phyloP scores from a whole-genome alignment of 2,113 vertebrate genomes.

The Neotragus pygmaeus region DNA sequence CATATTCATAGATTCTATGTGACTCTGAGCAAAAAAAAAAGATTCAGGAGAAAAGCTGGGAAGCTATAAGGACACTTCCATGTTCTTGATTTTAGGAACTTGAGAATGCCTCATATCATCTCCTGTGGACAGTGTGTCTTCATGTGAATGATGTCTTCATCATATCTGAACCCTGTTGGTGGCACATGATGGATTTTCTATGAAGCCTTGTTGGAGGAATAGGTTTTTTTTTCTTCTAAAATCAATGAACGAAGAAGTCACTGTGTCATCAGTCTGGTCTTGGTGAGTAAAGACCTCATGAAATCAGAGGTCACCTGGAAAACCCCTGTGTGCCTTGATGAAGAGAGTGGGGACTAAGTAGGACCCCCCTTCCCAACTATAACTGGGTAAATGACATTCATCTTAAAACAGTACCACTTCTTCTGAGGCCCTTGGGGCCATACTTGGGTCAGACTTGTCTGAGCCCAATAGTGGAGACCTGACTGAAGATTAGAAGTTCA shows the following conservation, averaged over 20 bases:
- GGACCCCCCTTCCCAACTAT: too few relatives aligned
- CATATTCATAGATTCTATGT: too few relatives aligned
- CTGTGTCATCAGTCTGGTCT: background rate
- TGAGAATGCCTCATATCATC: background rate
- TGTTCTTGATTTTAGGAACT: background rate
- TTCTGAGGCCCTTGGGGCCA: background rate
- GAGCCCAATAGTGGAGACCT: background rate
- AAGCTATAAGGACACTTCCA: background rate
- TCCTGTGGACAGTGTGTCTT: background rate
- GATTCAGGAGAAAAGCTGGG: background rate
- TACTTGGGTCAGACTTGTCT: background rate
- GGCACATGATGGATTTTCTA: background rate
- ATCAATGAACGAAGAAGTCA: background rate
- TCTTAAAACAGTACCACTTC: background rate
- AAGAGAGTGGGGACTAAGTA: background rate
- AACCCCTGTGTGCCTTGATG: background rate
- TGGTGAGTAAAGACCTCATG: background rate
- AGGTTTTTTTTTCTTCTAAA: background rate
- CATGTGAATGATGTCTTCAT: background rate
- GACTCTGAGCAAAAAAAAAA: background rate
- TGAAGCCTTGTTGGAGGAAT: background rate
- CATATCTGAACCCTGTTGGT: background rate
- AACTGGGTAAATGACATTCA: background rate
- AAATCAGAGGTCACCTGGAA: background rate
- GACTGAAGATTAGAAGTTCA: background rate